These are phyloP conservation scores for Psammodynastes pulverulentus DNA, from an alignment of 2,113 vertebrate species.

Conservation along the genomic window DNA sequence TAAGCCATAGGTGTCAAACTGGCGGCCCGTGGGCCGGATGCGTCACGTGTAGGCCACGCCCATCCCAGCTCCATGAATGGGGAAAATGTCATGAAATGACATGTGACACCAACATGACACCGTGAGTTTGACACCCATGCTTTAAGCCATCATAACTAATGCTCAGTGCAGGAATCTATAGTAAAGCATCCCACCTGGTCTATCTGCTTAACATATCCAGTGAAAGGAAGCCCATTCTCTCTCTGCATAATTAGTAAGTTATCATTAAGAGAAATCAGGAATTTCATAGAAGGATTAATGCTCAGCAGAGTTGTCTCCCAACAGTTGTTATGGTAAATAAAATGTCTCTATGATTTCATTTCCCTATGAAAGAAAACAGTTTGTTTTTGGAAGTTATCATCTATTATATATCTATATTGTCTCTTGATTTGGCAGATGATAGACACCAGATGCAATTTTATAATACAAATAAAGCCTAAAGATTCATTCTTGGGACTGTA, in stretches of 20 bases:
- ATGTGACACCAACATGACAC: too few relatives aligned
- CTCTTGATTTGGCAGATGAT: background rate
- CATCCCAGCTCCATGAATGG: too few relatives aligned
- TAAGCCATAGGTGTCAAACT: background rate
- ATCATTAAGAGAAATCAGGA: background rate
- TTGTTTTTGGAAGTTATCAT: background rate
- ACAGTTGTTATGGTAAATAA: background rate
- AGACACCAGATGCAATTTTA: background rate
- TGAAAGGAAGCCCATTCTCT: background rate
- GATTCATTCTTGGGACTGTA: background rate
- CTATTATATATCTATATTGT: background rate
- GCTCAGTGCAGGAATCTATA: background rate
- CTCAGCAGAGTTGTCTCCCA: background rate
- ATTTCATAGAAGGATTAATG: background rate
- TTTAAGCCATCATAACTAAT: background rate
- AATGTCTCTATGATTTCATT: background rate
- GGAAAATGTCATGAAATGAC: too few relatives aligned
- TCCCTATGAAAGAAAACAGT: background rate
- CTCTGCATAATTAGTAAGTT: background rate
- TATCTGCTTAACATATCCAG: background rate
- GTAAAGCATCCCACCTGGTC: background rate
- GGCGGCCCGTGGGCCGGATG: too few relatives aligned
- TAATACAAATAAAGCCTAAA: background rate
- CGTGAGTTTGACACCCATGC: too few relatives aligned
- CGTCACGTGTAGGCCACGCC: too few relatives aligned